Conservation (phyloP, 2,113 vertebrate species). For the Geococcyx californianus region DNA sequence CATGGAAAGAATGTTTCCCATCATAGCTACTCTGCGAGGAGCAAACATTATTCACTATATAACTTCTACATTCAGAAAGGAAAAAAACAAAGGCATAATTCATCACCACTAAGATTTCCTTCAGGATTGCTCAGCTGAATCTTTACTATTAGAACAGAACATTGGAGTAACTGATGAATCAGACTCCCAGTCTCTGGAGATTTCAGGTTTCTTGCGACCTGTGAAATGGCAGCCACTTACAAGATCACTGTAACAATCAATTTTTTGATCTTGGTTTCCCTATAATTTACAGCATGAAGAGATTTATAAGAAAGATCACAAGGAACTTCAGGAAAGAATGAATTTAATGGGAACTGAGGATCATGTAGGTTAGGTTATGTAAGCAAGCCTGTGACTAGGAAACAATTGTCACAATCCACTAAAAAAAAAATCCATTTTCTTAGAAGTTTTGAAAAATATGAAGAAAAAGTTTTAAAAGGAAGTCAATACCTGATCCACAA, state of each 20-base stretch:
- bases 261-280: neutral
- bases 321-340: neutral
- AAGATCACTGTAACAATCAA: neutral
- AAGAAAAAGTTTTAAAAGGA: neutral
- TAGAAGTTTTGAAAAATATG: neutral
- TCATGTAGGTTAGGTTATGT: neutral
- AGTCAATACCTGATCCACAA: neutral
- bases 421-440: neutral
- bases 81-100: neutral
- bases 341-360: neutral
- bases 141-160: neutral
- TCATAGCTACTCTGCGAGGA: neutral
- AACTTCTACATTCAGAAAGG: neutral
- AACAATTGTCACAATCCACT: neutral
- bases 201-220: neutral
- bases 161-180: neutral
- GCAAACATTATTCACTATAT: neutral
- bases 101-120: neutral
- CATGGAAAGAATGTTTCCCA: neutral
- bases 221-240: neutral
- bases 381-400: neutral
- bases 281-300: neutral
- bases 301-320: neutral
- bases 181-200: neutral
- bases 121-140: neutral